A percentile compares a stretch with the other conserved stretches of the same genome.
Evolutionary conservation across 2,888 invertebrate species (phyloP).

Genomic region (Agonopterix arenella): DNA sequence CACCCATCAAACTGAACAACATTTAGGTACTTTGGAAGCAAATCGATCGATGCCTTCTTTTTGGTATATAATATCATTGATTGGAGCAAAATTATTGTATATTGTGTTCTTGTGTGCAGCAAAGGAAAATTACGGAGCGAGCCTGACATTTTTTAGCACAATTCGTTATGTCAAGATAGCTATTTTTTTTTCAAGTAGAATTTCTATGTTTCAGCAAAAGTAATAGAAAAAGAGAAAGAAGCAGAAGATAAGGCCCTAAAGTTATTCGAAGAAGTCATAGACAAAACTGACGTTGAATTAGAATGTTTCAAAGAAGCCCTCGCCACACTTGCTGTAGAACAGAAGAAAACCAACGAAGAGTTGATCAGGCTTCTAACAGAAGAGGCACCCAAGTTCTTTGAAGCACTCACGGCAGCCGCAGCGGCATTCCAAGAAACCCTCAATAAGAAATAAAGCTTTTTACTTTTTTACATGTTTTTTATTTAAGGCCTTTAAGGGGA

Average conservation of each 20-base stretch:
- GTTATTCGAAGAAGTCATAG: neutral
- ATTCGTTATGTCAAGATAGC: no score
- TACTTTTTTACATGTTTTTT: no score
- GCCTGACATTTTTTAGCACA: no score
- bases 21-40: no score
- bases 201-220: conserved; percentile 3
- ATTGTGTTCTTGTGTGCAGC: no score
- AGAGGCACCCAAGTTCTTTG: conserved; percentile 10
- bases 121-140: no score
- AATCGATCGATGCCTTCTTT: no score
- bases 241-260: conserved; percentile 1
- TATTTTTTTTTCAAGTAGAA: neutral
- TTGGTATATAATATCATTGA: no score
- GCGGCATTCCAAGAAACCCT: neutral
- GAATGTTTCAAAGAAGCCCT: conserved; percentile 1
- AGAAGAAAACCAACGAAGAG: conserved; percentile 12
- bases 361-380: conserved; percentile 14
- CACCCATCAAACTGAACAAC: no score
- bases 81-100: no score
- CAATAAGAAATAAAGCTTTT: neutral
- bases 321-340: neutral
- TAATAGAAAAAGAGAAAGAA: conserved; percentile 4
- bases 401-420: neutral
- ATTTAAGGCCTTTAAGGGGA: no score
- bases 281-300: neutral